Conservation (phyloP, 2,888 invertebrate species). For the Nomada flava region DNA sequence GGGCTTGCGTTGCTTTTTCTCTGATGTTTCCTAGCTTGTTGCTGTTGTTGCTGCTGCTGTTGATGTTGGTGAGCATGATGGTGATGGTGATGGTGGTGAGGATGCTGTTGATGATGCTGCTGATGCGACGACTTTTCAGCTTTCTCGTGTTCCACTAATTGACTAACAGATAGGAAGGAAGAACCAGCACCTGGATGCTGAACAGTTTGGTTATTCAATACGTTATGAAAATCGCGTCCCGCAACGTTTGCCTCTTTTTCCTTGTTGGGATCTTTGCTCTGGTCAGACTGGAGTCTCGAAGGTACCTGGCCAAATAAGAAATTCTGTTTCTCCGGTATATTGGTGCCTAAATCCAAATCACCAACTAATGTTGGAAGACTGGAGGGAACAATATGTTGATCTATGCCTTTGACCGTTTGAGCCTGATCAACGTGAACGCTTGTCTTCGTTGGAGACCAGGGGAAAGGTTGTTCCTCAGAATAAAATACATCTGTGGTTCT, state of each 20-base stretch:
- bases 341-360: constrained; percentile 86
- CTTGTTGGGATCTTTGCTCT: constrained; percentile 75
- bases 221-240: constrained; percentile 77
- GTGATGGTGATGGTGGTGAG: constrained; percentile 70
- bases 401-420: constrained; percentile 76
- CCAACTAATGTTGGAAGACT: constrained; percentile 87
- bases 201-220: constrained; percentile 81
- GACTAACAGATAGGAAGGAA: constrained; percentile 87
- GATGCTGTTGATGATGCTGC: constrained; percentile 70
- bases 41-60: constrained; percentile 68
- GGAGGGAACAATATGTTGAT: constrained; percentile 84
- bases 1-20: constrained; percentile 80
- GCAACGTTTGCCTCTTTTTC: constrained; percentile 76
- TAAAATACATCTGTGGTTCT: constrained; percentile 77
- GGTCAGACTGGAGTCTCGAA: constrained; percentile 65
- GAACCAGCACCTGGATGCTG: constrained; percentile 82
- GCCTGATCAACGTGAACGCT: constrained; percentile 83
- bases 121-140: constrained; percentile 79
- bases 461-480: constrained; percentile 85
- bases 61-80: constrained; percentile 70
- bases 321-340: constrained; percentile 80
- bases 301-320: constrained; percentile 79
- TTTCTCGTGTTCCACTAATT: constrained; percentile 87
- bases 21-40: constrained; percentile 78
- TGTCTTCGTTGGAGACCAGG: constrained; percentile 86